Evolutionary conservation across 1,140 invertebrate species (phyloP).

Genomic region (Steinernema khuongi): DNA sequence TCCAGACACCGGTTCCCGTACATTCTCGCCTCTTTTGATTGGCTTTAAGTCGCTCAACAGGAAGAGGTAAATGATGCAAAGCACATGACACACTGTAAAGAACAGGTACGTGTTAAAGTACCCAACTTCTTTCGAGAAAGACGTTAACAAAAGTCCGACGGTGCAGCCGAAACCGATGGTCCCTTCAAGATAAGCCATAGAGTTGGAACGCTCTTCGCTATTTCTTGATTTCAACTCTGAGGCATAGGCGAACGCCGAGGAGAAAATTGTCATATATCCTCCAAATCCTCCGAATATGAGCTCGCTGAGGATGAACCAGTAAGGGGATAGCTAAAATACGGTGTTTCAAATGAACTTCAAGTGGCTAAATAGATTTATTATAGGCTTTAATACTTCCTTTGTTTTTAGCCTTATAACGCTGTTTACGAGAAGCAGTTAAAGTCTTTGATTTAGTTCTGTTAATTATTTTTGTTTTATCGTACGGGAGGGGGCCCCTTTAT

Average conservation of each 20-base stretch:
- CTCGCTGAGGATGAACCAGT: conserved; percentile 8
- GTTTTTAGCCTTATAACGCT: no score
- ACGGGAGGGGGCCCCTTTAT: no score
- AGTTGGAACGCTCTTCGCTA: background rate
- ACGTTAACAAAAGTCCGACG: background rate
- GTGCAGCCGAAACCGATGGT: background rate
- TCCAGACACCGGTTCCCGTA: background rate
- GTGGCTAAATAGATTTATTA: no score
- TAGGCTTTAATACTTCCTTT: no score
- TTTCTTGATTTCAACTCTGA: background rate
- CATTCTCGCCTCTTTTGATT: background rate
- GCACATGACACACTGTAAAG: background rate
- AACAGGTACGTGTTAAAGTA: background rate
- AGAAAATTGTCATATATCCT: conserved; percentile 8
- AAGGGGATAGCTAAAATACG: background rate
- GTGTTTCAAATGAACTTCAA: no score
- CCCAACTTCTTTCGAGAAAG: background rate
- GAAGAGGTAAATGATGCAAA: background rate
- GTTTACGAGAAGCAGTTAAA: no score
- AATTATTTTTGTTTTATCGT: no score
- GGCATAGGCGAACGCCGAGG: background rate
- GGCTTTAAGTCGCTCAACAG: background rate
- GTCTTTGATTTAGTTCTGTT: no score
- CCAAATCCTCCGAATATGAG: background rate
- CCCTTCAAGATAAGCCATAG: background rate